These are phyloP conservation scores for Antheraea assamensis DNA, from an alignment of 2,888 invertebrate species.

Conservation along the genomic window DNA sequence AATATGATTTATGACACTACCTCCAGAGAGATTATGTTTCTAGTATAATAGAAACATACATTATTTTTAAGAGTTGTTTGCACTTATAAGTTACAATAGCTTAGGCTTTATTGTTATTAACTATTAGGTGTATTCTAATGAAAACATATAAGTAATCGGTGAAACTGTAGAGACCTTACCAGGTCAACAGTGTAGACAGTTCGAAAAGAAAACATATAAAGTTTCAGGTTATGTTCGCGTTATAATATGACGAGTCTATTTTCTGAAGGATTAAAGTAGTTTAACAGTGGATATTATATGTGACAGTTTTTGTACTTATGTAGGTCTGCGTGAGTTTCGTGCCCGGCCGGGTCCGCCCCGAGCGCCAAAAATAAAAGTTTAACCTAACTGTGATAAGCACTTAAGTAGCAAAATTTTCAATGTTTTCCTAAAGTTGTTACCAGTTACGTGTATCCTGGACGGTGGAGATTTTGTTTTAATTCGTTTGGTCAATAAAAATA, in stretches of 20 bases:
- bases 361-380: slow-evolving; percentile 78
- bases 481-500: background rate
- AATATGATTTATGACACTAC: too few species aligned
- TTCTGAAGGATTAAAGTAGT: too few species aligned
- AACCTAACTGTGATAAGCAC: slow-evolving; percentile 70
- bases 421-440: slow-evolving; percentile 67
- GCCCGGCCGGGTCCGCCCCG: slow-evolving; percentile 66
- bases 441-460: slow-evolving; percentile 17
- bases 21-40: too few species aligned
- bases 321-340: slow-evolving; percentile 51
- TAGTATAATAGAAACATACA: too few species aligned
- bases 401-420: slow-evolving; percentile 80
- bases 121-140: too few species aligned
- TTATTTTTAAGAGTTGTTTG: too few species aligned
- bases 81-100: too few species aligned
- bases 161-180: too few species aligned
- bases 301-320: slow-evolving; percentile 25
- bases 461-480: background rate
- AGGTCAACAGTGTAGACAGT: too few species aligned
- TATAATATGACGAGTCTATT: background rate
- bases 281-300: background rate
- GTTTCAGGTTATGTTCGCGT: background rate
- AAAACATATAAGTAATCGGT: too few species aligned
- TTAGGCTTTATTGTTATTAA: too few species aligned
- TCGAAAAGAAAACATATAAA: too few species aligned